A percentile compares a stretch with the other conserved stretches of the same genome.
Conservation (phyloP, 1,140 invertebrate genomes). For the Pachypsylla venusta region DNA sequence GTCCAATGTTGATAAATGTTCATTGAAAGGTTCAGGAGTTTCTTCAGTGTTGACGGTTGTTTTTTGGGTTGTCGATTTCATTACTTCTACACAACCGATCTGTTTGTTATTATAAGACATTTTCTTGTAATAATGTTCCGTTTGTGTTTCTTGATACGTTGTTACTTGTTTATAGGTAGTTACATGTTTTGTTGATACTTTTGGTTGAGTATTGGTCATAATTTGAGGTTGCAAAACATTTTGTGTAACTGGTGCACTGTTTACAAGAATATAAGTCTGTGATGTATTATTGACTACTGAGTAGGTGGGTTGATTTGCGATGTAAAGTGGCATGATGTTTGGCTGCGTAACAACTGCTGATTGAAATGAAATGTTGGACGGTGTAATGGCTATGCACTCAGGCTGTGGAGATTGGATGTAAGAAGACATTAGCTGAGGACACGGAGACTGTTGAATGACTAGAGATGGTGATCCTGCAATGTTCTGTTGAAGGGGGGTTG, state of each 20-base stretch:
- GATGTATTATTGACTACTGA: not conserved
- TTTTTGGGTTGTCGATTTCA: constrained; percentile 8
- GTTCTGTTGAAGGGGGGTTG: not conserved
- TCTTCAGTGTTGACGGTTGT: constrained; percentile 1
- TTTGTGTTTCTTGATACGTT: not conserved
- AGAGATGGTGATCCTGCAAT: not conserved
- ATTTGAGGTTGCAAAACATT: not conserved
- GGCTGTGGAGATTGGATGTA: not conserved
- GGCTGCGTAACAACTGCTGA: not conserved
- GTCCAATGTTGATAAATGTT: constrained; percentile 5
- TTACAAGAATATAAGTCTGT: not conserved
- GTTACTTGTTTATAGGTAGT: constrained; percentile 7
- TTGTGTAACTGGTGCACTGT: not conserved
- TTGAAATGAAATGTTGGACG: not conserved
- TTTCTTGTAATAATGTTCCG: not conserved
- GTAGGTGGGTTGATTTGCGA: not conserved
- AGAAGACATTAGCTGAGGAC: not conserved
- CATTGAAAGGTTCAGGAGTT: not conserved
- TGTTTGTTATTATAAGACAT: not conserved
- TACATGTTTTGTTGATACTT: constrained; percentile 7
- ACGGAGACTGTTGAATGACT: not conserved
- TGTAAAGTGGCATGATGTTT: not conserved
- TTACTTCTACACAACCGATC: constrained; percentile 5
- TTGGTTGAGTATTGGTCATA: not conserved
- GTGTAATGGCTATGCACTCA: not conserved